Evolutionary conservation across 2,888 invertebrate genomes (phyloP).

Genomic region (Eumacrocentrus americanus): DNA sequence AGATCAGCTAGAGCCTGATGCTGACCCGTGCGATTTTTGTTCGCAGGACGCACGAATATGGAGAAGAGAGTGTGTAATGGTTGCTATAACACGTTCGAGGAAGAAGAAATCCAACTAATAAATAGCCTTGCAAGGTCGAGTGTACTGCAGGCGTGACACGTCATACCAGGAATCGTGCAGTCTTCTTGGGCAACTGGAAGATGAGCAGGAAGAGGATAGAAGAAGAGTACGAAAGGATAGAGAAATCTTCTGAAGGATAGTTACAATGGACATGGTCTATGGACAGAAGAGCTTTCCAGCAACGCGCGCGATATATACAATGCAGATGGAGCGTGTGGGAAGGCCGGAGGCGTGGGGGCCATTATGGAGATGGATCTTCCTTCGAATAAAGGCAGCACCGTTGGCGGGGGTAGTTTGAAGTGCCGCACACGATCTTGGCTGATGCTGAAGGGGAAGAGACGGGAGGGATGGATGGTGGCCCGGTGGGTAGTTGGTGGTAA

Average conservation of each 20-base stretch:
- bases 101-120: slow-evolving; percentile 1
- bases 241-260: not conserved
- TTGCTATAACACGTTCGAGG: too few species aligned
- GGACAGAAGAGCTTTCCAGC: not conserved
- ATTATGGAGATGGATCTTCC: slow-evolving; percentile 60
- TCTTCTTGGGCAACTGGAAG: not conserved
- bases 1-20: not conserved
- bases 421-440: slow-evolving; percentile 19
- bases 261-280: not conserved
- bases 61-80: not conserved
- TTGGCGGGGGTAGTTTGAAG: slow-evolving; percentile 41
- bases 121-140: slow-evolving; percentile 23
- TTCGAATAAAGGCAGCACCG: slow-evolving; percentile 53
- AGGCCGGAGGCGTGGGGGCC: slow-evolving; percentile 48
- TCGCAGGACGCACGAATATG: not conserved
- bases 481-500: slow-evolving; percentile 52
- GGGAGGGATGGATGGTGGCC: slow-evolving; percentile 34
- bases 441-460: slow-evolving; percentile 21
- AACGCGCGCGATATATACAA: slow-evolving; percentile 33
- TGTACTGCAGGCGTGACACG: not conserved
- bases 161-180: not conserved
- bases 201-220: not conserved
- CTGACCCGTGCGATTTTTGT: slow-evolving; percentile 11
- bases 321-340: slow-evolving; percentile 49
- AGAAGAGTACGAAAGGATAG: not conserved